Evolutionary conservation across 2,113 vertebrate genomes (phyloP), one percentile per base, ranked within the genome.

Genomic region (Elanoides forficatus): DNA sequence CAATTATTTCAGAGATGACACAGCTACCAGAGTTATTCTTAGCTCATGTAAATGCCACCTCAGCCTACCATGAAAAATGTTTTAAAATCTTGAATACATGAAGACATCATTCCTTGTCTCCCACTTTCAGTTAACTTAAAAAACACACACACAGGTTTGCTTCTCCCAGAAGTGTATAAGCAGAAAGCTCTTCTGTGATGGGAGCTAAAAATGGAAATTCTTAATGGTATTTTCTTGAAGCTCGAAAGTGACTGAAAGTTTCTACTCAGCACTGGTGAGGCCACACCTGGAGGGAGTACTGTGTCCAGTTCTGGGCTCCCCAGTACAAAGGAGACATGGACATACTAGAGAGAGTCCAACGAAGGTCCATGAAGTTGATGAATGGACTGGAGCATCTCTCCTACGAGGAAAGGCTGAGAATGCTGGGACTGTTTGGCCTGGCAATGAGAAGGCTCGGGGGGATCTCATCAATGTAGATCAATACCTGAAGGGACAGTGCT

Each of bases 11-110:
- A 81, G 67, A 73, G 42, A 93, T 84, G 63, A 94, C 2, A 2
- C 36, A 88, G 75, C 53, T 81, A 60, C 21, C 48, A 86, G 63
- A 65, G 73, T 93, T 97, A 91, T 94, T 93, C 67, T 89, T 95
- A 66, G 90, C 42, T 95, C 16, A 14, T 73, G 8, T 88, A 60
- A 80, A 9, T 80, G 13, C 30, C 21, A 40, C 76, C 72, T 93
- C 63, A 81, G 53, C 43, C 72, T 78, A 45, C 63, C 65, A 66
- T 13, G 27, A 82, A 80, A 90, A 92, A 38, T 9, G 6, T 60
- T 91, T 83, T 65, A 73, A 75, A 88, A 59, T 83, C 53, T 52
- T 60, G 38, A 40, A 32, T 74, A 50, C 9, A 32, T 59, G n/a
- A 85, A 68, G 48, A 47, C 20, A 75, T 92, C 4, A 62, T 67